Evolutionary conservation across 2,888 invertebrate species (phyloP), one percentile per base, ranked within the genome.

Genomic region (Allolobophora icterica): DNA sequence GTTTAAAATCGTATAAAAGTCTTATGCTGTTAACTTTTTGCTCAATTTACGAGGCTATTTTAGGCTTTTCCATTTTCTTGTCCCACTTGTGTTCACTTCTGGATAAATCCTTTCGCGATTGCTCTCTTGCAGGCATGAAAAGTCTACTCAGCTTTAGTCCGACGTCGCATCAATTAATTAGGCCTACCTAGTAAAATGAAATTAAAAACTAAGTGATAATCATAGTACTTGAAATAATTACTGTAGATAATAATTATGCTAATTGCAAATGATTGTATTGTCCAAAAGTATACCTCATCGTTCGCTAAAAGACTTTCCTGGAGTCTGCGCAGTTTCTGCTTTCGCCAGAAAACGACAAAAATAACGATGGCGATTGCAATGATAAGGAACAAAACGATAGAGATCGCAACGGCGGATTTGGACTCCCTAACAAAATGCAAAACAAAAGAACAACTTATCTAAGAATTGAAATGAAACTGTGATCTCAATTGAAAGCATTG

Each of bases 321-420:
- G 19, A 34, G 87, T 87, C 24, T 34, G 35, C n/a, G 34, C 35
- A 35, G 38, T 15, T 87, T 87, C 35, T 87, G 35, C 38, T 38
- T 87, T 87, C 87, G 17, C 87, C 87, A 87, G 87, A 30, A 35
- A 87, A 87, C n/a, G 13, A 17, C 21, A 35, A 95, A 95, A 90
- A 95, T 93, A 91, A 96, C 94, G 33, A 95, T 94, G 89, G 94
- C 83, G 33, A 94, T 84, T 42, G 92, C 40, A 93, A n/a, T 93
- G 92, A 45, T 89, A 38, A 92, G 71, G 90, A 96, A 96, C 24
- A 92, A 58, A 11, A 94, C 94, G 42, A 97, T 96, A 6, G 97
- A 93, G 34, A 38, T 24, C 19, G 87, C 2, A 87, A 15, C 38
- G 87, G 38, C 34, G 21, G 15, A 30, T 71, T 71, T 71, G 3